These are phyloP conservation scores for Gavia stellata DNA, from an alignment of 2,113 vertebrate genomes.

Conservation along the genomic window DNA sequence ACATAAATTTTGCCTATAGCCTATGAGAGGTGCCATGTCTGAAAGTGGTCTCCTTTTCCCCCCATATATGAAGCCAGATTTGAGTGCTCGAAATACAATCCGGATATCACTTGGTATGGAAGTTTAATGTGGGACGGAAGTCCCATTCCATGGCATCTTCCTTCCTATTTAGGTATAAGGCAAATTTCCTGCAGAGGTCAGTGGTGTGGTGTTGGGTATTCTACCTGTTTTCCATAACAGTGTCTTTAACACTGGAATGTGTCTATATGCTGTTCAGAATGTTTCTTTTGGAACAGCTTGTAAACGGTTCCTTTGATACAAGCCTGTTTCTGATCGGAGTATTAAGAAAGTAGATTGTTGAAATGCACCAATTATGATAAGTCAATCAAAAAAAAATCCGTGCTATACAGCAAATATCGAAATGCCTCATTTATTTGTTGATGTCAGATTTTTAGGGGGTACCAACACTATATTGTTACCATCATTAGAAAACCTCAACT, in stretches of 20 bases:
- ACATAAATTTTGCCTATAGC: background rate
- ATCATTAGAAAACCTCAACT: background rate
- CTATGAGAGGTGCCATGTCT: background rate
- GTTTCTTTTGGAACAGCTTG: background rate
- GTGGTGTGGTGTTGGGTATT: background rate
- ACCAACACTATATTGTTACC: background rate
- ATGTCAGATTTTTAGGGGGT: background rate
- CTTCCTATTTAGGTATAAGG: background rate
- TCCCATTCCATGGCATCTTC: background rate
- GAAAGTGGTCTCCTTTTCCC: background rate
- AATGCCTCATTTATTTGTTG: conserved; percentile 3
- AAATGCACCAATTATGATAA: background rate
- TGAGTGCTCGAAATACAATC: background rate
- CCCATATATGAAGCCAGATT: background rate
- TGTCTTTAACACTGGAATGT: background rate
- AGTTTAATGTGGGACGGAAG: background rate
- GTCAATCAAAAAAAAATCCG: background rate
- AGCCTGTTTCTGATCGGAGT: background rate
- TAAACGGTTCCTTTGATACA: background rate
- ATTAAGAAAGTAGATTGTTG: background rate
- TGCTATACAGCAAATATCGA: background rate
- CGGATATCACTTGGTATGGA: background rate
- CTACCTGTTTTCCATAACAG: background rate
- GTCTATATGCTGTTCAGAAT: background rate
- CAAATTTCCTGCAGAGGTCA: fast-evolving